Evolutionary conservation across 2,113 vertebrate species (phyloP).

Genomic region (Hippolais icterina): DNA sequence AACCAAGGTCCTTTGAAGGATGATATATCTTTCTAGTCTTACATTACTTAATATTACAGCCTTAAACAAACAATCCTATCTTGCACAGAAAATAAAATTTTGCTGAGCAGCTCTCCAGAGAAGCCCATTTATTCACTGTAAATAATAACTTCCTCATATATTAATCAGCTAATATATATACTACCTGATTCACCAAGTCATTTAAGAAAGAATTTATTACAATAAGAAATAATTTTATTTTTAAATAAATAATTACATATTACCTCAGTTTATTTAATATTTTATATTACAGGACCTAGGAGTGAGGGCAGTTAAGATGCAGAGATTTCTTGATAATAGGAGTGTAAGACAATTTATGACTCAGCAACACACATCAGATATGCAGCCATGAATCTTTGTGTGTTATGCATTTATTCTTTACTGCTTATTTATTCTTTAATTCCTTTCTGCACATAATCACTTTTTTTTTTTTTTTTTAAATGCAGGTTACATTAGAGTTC

Average conservation of each 20-base stretch:
- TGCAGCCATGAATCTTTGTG: not conserved
- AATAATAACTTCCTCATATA: not conserved
- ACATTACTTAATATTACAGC: constrained; percentile 39
- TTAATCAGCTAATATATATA: not conserved
- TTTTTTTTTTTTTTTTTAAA: not conserved
- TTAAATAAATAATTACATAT: not conserved
- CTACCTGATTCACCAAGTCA: not conserved
- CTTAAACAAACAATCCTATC: constrained; percentile 15
- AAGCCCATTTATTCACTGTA: not conserved
- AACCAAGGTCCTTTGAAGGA: constrained; percentile 69
- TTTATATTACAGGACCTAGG: not conserved
- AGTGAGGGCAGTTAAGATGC: not conserved
- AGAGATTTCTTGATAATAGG: not conserved
- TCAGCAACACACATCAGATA: not conserved
- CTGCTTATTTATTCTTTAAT: not conserved
- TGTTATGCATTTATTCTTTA: not conserved
- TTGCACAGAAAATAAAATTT: not conserved
- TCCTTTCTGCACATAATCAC: not conserved
- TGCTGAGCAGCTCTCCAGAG: not conserved
- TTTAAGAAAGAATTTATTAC: not conserved
- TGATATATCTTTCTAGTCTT: constrained; percentile 29
- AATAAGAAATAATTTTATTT: not conserved
- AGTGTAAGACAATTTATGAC: not conserved
- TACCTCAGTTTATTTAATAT: not conserved
- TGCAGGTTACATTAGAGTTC: not conserved